Conservation (phyloP, 2,113 vertebrate species). For the Calyptommatus sinebrachiatus region DNA sequence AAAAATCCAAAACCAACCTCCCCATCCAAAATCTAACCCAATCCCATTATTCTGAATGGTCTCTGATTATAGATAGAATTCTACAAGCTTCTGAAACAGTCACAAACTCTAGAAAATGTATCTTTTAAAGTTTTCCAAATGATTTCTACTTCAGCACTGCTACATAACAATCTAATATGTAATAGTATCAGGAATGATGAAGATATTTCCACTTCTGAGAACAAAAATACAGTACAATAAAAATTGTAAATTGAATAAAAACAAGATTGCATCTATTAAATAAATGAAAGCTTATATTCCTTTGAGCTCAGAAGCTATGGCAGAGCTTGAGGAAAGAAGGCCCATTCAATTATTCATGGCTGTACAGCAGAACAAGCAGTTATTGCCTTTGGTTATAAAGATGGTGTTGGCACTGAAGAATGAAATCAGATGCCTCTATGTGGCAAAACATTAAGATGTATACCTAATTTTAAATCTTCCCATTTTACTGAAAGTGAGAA, state of each 20-base stretch:
- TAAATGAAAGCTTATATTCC: conserved; percentile 36
- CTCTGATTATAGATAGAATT: too few species aligned
- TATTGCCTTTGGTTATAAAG: conserved; percentile 52
- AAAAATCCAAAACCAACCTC: too few species aligned
- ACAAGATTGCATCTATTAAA: conserved; percentile 52
- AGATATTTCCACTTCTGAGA: conserved; percentile 31
- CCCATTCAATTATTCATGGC: conserved; percentile 65
- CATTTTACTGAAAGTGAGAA: conserved; percentile 42
- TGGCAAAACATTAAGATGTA: conserved; percentile 53
- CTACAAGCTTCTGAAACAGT: too few species aligned
- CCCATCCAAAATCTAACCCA: too few species aligned
- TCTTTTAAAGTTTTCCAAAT: conserved; percentile 4
- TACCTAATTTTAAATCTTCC: conserved; percentile 41
- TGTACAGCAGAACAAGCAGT: conserved; percentile 57
- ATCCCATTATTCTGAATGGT: too few species aligned
- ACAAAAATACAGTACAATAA: conserved; percentile 50
- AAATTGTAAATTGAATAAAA: conserved; percentile 60
- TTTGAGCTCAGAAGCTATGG: conserved; percentile 52
- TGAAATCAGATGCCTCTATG: conserved; percentile 50
- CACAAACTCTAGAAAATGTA: neutral
- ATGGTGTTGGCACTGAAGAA: conserved; percentile 50
- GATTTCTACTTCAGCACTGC: conserved; percentile 16
- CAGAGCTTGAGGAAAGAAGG: conserved; percentile 46
- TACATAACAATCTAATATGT: neutral
- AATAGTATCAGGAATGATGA: conserved; percentile 6